These are phyloP conservation scores for Macrotrachela quadricornifera DNA, from an alignment of 1,140 invertebrate genomes.

Conservation along the genomic window DNA sequence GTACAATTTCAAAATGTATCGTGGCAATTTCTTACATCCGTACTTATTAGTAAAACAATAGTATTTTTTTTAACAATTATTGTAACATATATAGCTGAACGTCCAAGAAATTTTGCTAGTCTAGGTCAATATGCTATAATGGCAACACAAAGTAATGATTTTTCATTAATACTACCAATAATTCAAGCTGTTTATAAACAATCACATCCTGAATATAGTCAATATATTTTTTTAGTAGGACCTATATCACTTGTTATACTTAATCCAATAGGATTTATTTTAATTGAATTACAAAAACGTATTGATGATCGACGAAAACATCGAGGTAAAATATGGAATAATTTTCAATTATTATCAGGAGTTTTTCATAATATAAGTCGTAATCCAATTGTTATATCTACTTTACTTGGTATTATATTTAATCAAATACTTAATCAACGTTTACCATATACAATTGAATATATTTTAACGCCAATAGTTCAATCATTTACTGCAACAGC, in stretches of 20 bases:
- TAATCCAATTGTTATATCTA: constrained; percentile 81
- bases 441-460: constrained; percentile 48
- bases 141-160: constrained; percentile 88
- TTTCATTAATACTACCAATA: constrained; percentile 85
- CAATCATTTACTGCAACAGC: constrained; percentile 63
- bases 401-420: constrained; percentile 60
- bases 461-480: constrained; percentile 37
- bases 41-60: constrained; percentile 59
- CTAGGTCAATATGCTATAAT: constrained; percentile 81
- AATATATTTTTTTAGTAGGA: constrained; percentile 72
- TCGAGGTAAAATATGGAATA: no score
- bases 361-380: no score
- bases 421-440: constrained; percentile 58
- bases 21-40: constrained; percentile 64
- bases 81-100: constrained; percentile 52
- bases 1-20: constrained; percentile 56
- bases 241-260: constrained; percentile 74
- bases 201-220: constrained; percentile 64
- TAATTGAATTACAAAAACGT: constrained; percentile 61
- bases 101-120: constrained; percentile 53
- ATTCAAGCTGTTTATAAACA: constrained; percentile 37
- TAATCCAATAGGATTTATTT: constrained; percentile 69
- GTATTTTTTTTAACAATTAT: constrained; percentile 61
- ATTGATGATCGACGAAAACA: no score
- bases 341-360: no score